A percentile compares a stretch with the other conserved stretches of the same genome.
phyloP scores from a whole-genome alignment of 2,888 invertebrate species.

The Phyllotreta cruciferae region DNA sequence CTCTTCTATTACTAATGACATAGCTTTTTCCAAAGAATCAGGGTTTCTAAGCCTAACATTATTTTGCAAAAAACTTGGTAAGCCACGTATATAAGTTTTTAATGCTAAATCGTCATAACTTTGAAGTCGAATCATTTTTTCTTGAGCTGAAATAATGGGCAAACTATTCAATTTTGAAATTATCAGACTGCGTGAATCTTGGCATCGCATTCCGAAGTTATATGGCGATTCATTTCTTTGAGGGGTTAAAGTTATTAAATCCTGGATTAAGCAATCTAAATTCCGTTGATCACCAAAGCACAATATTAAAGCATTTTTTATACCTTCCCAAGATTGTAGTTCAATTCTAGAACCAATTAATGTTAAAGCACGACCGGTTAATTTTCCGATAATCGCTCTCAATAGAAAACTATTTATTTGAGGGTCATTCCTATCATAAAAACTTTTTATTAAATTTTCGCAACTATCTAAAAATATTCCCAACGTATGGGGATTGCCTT shows the following conservation, averaged over 20 bases:
- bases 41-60: conserved; percentile 12
- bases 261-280: conserved; percentile 7
- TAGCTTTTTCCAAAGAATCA: conserved; percentile 14
- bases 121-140: not conserved
- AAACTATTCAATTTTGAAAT: not conserved
- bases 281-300: conserved; percentile 9
- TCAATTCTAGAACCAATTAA: conserved; percentile 11
- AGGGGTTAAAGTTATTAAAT: not conserved
- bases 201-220: conserved; percentile 9
- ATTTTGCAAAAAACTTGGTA: conserved; percentile 1
- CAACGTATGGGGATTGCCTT: not conserved
- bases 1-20: conserved; percentile 8
- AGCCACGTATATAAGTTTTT: conserved; percentile 21
- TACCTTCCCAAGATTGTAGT: not conserved
- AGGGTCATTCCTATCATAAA: not conserved
- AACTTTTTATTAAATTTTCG: not conserved
- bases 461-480: conserved; percentile 1
- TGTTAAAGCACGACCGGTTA: not conserved
- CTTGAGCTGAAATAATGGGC: not conserved
- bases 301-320: not conserved
- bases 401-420: conserved; percentile 1
- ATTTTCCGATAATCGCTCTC: not conserved
- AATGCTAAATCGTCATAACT: not conserved
- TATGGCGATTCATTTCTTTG: not conserved
- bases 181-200: not conserved